Evolutionary conservation across 2,888 invertebrate genomes (phyloP), one percentile per base, ranked within the genome.

Genomic region (Volucella bombylans): DNA sequence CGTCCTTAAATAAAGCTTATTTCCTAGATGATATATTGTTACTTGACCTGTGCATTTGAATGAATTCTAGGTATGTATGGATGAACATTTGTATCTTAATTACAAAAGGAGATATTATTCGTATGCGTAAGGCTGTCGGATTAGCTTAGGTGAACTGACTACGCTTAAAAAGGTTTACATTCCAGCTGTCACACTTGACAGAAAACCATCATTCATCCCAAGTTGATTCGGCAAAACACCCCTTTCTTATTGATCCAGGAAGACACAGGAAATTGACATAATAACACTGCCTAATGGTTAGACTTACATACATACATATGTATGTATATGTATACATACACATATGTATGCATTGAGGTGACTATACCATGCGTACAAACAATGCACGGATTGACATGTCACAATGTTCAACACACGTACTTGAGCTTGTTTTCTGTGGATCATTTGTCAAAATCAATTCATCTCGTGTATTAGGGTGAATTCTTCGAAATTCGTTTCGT

Each of bases 401-500:
- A 77, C 50, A 59, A 41, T 49, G 39, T 71, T 65, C 50, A 6
- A 71, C 64, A 65, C 72, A 79, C 72, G 59, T 81, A 54, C 55
- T 55, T 14, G 11, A 47, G 11, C 47, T 38, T 64, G 43, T 15
- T 43, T 64, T 47, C 69, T 54, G 64, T 69, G 54, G 50, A 83
- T 80, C 82, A 83, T 83, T 83, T 74, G 82, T 79, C 82, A 83
- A 83, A 83, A 83, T 83, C 82, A 83, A 80, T 83, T 80, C 65
- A 74, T 65, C 64, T 43, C 79, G 39, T 65, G 50, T 79, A 69
- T 61, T 65, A 65, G 64, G 68, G 80, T 73, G 62, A 62, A 65
- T 83, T 83, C 82, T 11, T 11, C 18, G 65, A 59, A 83, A 83
- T 79, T 69, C 47, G 50, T 69, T 47, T 10, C 68, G 52, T 61